Evolutionary conservation across 37 sponge, comb jelly and placozoan species (phyloP).

Genomic region (Mnemiopsis leidyi): DNA sequence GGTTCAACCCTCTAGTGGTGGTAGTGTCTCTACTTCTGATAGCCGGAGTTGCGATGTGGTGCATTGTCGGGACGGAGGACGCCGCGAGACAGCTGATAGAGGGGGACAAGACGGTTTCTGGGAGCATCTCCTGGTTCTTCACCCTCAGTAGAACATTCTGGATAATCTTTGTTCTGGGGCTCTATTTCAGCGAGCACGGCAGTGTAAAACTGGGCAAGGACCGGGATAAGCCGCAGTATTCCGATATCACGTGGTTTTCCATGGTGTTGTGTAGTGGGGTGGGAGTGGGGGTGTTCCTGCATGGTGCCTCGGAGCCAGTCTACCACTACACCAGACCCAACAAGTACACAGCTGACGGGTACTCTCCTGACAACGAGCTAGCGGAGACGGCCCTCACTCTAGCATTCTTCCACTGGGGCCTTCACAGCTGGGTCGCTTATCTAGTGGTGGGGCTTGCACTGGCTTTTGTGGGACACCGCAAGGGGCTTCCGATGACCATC

Average conservation of each 20-base stretch:
- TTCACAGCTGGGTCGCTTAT: conserved; percentile 44
- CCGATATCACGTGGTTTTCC: conserved; percentile 26
- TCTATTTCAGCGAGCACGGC: conserved; percentile 37
- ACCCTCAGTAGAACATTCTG: neutral
- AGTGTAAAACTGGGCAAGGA: conserved; percentile 10
- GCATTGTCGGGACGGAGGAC: conserved; percentile 1
- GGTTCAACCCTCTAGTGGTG: conserved; percentile 53
- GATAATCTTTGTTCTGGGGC: neutral
- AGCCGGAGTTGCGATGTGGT: neutral
- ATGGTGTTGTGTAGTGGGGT: conserved; percentile 41
- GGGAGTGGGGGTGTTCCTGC: conserved; percentile 35
- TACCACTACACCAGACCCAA: conserved; percentile 13
- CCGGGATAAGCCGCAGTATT: conserved; percentile 4
- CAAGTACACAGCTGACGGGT: conserved; percentile 43
- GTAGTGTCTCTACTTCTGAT: neutral
- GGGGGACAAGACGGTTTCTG: neutral
- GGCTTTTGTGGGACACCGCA: neutral
- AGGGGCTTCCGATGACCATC: conserved; percentile 55
- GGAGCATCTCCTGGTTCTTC: neutral
- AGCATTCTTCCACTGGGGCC: conserved; percentile 34
- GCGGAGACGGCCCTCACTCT: conserved; percentile 1
- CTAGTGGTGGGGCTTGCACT: neutral
- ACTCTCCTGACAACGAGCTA: conserved; percentile 19
- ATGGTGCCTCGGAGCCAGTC: conserved; percentile 19
- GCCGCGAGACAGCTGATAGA: neutral